Evolutionary conservation across 2,888 invertebrate genomes (phyloP), one percentile per base, ranked within the genome.

Genomic region (Hetaerina titia): DNA sequence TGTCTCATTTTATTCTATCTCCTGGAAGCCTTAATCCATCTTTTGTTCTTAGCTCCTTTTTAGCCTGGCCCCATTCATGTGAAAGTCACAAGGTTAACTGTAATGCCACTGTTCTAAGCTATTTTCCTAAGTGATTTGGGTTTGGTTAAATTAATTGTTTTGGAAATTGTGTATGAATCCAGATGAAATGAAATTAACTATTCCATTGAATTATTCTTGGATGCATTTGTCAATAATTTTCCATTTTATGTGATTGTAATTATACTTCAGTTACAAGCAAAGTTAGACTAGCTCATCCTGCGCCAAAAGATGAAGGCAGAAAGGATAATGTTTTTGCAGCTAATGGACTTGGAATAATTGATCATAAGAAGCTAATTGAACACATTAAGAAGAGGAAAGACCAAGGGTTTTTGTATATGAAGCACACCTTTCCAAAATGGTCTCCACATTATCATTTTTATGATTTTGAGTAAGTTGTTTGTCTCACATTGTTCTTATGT

Each of bases 361-460:
- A 97, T 96, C 97, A 97, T 95, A 96, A 96, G 22, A 96, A 97
- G 95, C 96, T 97, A 95, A 97, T 97, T 57, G 95, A 97, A 15
- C 97, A 97, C 95, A 97, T 98, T 95, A 97, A 97, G 74, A 96
- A 96, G 2, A 97, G 97, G 95, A 97, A 97, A 0, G 97, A 97
- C n/a, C 97, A 97, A 95, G 97, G 97, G 13, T 99, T 98, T 96
- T 97, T 98, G 8, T 99, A 99, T 96, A 97, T 99, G 97, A 97
- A 97, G 13, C 98, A 98, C 96, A 98, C 98, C 87, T 98, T 98
- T 1, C 97, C 98, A n/a, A 97, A 97, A 95, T 97, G 98, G 8
- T 98, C 98, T 95, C 98, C 98, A 95, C 97, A 97, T 96, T 98
- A 98, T 95, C 98, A 98, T 6, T 98, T 98, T 0, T 98, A 98